A percentile compares a stretch with the other conserved stretches of the same genome.
Evolutionary conservation across 2,797 vertebrate genomes (phyloP).

Genomic region (Clarias fuscus): DNA sequence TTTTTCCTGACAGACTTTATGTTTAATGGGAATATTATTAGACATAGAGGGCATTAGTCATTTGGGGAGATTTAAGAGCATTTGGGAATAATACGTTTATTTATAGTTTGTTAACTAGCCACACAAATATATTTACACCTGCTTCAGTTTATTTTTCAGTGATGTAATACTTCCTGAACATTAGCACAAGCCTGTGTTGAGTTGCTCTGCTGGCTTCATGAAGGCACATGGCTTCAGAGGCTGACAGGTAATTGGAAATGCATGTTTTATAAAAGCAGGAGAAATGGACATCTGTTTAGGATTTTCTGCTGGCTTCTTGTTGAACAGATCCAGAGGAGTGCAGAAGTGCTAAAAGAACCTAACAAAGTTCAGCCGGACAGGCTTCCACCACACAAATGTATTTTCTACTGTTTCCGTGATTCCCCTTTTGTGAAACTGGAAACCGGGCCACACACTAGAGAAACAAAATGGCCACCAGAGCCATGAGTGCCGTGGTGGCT

Average conservation of each 20-base stretch:
- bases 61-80: conserved; percentile 50
- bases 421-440: conserved; percentile 15
- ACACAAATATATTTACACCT: conserved; percentile 61
- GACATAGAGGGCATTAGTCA: conserved; percentile 41
- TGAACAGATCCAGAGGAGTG: conserved; percentile 48
- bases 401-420: conserved; percentile 16
- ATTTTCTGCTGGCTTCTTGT: conserved; percentile 55
- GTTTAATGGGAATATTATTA: conserved; percentile 41
- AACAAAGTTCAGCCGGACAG: conserved; percentile 52
- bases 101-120: conserved; percentile 58
- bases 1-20: conserved; percentile 32
- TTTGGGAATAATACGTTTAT: conserved; percentile 52
- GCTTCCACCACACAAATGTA: conserved; percentile 12
- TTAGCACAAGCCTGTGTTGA: conserved; percentile 48
- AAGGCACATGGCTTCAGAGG: conserved; percentile 44
- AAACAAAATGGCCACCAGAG: conserved; percentile 37
- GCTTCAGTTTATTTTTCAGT: conserved; percentile 55
- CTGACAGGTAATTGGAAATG: conserved; percentile 61
- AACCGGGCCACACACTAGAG: background rate
- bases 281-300: conserved; percentile 60
- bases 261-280: conserved; percentile 56
- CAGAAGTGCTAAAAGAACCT: conserved; percentile 53
- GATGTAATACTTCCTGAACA: conserved; percentile 62
- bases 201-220: conserved; percentile 32
- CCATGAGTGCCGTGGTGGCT: background rate